A percentile compares a stretch with the other conserved stretches of the same genome.
These are phyloP conservation scores for Channa maculata DNA, from an alignment of 2,113 vertebrate species.

Conservation along the genomic window DNA sequence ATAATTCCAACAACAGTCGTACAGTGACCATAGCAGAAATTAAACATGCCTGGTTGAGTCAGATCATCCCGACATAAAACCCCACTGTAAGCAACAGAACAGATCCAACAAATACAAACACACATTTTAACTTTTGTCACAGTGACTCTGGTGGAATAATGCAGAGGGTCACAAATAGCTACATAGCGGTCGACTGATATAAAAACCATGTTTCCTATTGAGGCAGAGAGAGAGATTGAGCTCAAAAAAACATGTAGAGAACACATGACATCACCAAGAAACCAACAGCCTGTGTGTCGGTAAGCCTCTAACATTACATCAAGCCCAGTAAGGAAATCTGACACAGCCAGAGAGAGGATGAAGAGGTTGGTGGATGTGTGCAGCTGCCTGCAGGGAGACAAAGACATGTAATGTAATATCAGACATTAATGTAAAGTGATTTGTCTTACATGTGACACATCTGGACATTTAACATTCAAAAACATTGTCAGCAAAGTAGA, in stretches of 20 bases:
- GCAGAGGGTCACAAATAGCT: constrained; percentile 32
- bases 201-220: constrained; percentile 25
- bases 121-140: constrained; percentile 23
- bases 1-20: too few species aligned
- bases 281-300: neutral
- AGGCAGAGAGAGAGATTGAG: constrained; percentile 14
- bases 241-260: rapidly evolving
- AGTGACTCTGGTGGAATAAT: constrained; percentile 41
- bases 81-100: too few species aligned
- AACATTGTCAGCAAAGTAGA: neutral
- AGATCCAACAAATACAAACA: neutral
- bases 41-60: too few species aligned
- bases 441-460: too few species aligned
- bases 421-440: too few species aligned
- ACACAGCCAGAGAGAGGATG: constrained; percentile 13
- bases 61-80: too few species aligned
- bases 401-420: neutral
- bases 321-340: constrained; percentile 4
- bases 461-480: too few species aligned
- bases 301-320: neutral
- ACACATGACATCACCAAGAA: neutral
- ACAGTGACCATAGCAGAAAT: too few species aligned
- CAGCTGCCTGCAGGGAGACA: constrained; percentile 16
- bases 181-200: constrained; percentile 24
- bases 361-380: constrained; percentile 27